phyloP scores from a whole-genome alignment of 2,888 invertebrate genomes.

The Seira sanloemensis region DNA sequence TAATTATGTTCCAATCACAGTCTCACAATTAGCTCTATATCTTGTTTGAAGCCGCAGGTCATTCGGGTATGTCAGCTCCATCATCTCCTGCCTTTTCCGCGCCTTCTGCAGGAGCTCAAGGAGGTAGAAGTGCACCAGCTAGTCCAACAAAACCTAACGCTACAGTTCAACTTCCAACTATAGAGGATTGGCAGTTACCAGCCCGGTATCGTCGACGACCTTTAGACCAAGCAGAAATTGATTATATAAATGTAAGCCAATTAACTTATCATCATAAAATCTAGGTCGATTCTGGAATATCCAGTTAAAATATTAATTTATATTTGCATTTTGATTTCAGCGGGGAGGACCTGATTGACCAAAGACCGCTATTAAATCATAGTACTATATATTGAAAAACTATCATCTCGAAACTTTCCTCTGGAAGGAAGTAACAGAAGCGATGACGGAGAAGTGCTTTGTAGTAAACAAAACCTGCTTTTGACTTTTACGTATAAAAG shows the following conservation, averaged over 20 bases:
- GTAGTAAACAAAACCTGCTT: too few relatives aligned
- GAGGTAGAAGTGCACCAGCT: constrained; percentile 32
- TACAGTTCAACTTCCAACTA: constrained; percentile 74
- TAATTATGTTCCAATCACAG: too few relatives aligned
- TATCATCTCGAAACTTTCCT: too few relatives aligned
- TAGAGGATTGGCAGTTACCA: constrained; percentile 84
- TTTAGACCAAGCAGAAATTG: constrained; percentile 82
- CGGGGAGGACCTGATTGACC: constrained; percentile 58
- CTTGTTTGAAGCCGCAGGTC: constrained; percentile 42
- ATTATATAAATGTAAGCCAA: constrained; percentile 83
- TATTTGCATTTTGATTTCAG: constrained; percentile 24
- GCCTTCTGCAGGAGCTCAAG: not conserved
- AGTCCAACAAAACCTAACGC: constrained; percentile 58
- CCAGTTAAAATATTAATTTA: not conserved
- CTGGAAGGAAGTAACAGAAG: too few relatives aligned
- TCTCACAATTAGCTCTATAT: not conserved
- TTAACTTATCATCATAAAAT: not conserved
- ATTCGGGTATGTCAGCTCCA: constrained; percentile 50
- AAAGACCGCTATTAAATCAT: too few relatives aligned
- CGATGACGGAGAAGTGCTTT: too few relatives aligned
- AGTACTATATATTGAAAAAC: not conserved
- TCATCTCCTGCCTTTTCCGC: constrained; percentile 36
- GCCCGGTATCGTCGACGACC: constrained; percentile 81
- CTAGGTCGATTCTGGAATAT: not conserved
- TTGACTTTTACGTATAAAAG: too few relatives aligned